These are phyloP conservation scores for Lasioglossum malachurum DNA, from an alignment of 2,888 invertebrate species.

Conservation along the genomic window DNA sequence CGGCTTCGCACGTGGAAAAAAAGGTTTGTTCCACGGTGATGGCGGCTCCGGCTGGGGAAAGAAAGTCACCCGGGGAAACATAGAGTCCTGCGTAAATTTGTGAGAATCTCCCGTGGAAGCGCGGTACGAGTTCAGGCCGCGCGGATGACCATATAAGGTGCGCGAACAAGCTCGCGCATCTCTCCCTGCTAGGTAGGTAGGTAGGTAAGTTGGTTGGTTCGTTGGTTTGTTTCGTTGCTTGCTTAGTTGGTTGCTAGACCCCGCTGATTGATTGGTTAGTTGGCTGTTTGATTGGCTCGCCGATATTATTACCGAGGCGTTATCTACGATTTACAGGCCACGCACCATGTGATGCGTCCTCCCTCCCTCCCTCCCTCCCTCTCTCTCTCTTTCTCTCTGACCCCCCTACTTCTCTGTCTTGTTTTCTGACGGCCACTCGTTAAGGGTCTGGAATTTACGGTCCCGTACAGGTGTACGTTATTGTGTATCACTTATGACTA, in stretches of 20 bases:
- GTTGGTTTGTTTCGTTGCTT: conserved; percentile 53
- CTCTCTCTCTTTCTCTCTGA: neutral
- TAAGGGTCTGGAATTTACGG: conserved; percentile 54
- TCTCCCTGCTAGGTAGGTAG: conserved; percentile 77
- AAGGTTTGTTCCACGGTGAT: conserved; percentile 12
- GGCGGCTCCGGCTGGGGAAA: conserved; percentile 38
- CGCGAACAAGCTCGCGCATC: conserved; percentile 83
- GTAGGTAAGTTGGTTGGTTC: conserved; percentile 57
- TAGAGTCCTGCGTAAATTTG: conserved; percentile 76
- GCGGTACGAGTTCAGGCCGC: conserved; percentile 74
- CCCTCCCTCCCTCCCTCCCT: neutral
- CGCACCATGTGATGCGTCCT: conserved; percentile 24
- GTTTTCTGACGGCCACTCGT: conserved; percentile 44
- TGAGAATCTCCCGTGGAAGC: conserved; percentile 78
- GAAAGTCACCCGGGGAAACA: conserved; percentile 67
- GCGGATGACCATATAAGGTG: conserved; percentile 83
- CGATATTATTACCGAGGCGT: conserved; percentile 55
- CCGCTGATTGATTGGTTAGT: conserved; percentile 55
- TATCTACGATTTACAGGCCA: conserved; percentile 57
- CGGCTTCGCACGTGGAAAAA: conserved; percentile 33
- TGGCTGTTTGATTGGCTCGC: conserved; percentile 53
- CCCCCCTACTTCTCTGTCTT: conserved; percentile 8
- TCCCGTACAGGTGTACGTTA: conserved; percentile 33
- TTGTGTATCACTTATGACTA: conserved; percentile 28
- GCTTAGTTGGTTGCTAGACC: conserved; percentile 56